Percentiles rank a stretch among this genome's conserved stretches.
phyloP scores from a whole-genome alignment of 1,140 invertebrate species.

The Chlorops oryzae region DNA sequence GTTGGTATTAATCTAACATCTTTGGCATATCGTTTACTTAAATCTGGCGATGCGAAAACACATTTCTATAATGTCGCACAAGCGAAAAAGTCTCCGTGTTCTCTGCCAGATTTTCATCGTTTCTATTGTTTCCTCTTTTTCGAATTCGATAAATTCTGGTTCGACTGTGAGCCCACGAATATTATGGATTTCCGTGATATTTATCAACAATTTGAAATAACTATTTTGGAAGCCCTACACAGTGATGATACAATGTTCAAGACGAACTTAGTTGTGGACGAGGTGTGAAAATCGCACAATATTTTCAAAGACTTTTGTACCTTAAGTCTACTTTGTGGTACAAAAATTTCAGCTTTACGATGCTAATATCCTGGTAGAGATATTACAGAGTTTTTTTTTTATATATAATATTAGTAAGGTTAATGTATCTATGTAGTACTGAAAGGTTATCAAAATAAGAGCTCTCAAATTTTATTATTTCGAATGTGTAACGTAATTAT shows the following conservation, averaged over 20 bases:
- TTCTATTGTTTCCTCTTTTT: conserved; percentile 92
- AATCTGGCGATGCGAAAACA: conserved; percentile 75
- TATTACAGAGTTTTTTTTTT: too few species aligned
- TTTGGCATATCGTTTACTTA: conserved; percentile 76
- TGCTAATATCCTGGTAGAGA: too few species aligned
- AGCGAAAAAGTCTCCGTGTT: conserved; percentile 53
- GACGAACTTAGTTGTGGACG: conserved; percentile 40
- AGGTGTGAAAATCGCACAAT: conserved; percentile 29
- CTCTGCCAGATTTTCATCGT: conserved; percentile 78
- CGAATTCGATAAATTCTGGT: conserved; percentile 91
- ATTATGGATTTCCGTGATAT: conserved; percentile 93
- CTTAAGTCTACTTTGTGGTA: too few species aligned
- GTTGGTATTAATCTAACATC: conserved; percentile 92
- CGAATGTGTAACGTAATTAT: too few species aligned
- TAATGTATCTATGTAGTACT: too few species aligned
- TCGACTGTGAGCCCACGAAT: conserved; percentile 80
- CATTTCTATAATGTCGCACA: conserved; percentile 84
- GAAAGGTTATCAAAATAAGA: too few species aligned
- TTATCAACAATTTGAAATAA: conserved; percentile 71
- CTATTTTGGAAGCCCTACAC: conserved; percentile 36
- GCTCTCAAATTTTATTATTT: too few species aligned
- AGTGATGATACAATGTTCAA: conserved; percentile 38
- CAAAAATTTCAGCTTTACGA: too few species aligned
- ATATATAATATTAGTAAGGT: too few species aligned
- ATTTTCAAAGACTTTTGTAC: too few species aligned